Percentiles rank a stretch among this genome's conserved stretches.
These are phyloP conservation scores for Cyphotilapia sp. DNA, from an alignment of 2,113 vertebrate species.

Conservation along the genomic window DNA sequence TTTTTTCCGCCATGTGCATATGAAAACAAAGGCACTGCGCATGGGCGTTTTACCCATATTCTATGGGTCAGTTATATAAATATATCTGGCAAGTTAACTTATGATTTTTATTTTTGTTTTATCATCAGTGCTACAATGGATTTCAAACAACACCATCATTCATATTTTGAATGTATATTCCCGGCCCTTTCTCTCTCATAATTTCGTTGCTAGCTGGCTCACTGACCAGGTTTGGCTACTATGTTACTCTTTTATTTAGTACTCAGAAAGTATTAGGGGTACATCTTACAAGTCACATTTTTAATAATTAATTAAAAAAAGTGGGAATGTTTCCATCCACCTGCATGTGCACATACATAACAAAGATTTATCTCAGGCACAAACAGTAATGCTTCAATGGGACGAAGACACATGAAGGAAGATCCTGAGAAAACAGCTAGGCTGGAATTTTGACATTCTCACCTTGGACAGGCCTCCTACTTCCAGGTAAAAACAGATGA, in stretches of 20 bases:
- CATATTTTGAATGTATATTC: not conserved
- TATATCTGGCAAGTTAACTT: not conserved
- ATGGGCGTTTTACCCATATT: not conserved
- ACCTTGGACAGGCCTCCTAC: slow-evolving; percentile 89
- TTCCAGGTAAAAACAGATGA: slow-evolving; percentile 92
- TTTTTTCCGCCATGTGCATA: not conserved
- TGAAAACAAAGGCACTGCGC: not conserved
- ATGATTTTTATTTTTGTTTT: not conserved
- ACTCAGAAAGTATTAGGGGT: not conserved
- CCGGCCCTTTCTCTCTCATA: not conserved
- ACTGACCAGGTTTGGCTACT: not conserved
- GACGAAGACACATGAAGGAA: not conserved
- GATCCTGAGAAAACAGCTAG: not conserved
- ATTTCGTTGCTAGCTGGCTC: not conserved
- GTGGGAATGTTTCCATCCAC: not conserved
- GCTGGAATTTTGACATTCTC: slow-evolving; percentile 31
- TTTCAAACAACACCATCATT: not conserved
- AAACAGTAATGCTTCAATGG: not conserved
- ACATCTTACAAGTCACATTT: not conserved
- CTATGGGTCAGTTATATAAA: not conserved
- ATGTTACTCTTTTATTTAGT: not conserved
- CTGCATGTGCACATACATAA: not conserved
- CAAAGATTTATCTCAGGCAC: not conserved
- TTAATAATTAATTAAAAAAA: not conserved
- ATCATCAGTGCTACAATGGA: not conserved